Evolutionary conservation across 2,888 invertebrate species (phyloP).

Genomic region (Philereme transversata): DNA sequence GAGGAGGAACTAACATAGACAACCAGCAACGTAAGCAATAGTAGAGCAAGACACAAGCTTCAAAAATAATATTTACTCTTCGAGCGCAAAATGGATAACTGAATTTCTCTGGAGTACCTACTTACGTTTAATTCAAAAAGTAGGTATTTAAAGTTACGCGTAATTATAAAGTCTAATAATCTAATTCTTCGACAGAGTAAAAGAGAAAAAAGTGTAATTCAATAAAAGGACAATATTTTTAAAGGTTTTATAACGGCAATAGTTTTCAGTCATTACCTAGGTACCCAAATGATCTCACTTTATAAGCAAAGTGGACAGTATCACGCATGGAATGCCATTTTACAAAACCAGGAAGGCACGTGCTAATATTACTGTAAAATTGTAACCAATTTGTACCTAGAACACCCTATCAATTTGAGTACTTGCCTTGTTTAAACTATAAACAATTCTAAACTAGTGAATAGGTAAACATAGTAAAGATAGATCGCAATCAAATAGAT

Average conservation of each 20-base stretch:
- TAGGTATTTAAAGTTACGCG: too few relatives aligned
- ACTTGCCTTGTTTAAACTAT: constrained; percentile 3
- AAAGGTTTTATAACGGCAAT: constrained; percentile 10
- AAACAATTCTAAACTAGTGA: background rate
- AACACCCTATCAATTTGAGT: background rate
- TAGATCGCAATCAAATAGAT: background rate
- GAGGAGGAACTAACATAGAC: constrained; percentile 23
- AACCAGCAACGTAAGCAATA: constrained; percentile 20
- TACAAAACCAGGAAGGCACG: constrained; percentile 17
- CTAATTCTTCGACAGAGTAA: background rate
- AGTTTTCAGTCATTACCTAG: constrained; percentile 10
- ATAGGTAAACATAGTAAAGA: too few relatives aligned
- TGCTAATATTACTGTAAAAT: constrained; percentile 1
- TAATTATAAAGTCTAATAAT: too few relatives aligned
- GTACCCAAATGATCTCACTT: constrained; percentile 21
- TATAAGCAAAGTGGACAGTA: constrained; percentile 18
- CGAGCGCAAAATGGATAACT: background rate
- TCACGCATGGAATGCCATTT: constrained; percentile 15
- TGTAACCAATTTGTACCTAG: background rate
- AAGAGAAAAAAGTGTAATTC: background rate
- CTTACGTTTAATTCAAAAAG: too few relatives aligned
- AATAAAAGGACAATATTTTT: constrained; percentile 18
- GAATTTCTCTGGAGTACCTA: too few relatives aligned
- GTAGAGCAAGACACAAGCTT: background rate
- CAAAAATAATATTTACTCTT: constrained; percentile 12